These are phyloP conservation scores for Phrynocephalus versicolor DNA, from an alignment of 2,113 vertebrate species.

Conservation along the genomic window DNA sequence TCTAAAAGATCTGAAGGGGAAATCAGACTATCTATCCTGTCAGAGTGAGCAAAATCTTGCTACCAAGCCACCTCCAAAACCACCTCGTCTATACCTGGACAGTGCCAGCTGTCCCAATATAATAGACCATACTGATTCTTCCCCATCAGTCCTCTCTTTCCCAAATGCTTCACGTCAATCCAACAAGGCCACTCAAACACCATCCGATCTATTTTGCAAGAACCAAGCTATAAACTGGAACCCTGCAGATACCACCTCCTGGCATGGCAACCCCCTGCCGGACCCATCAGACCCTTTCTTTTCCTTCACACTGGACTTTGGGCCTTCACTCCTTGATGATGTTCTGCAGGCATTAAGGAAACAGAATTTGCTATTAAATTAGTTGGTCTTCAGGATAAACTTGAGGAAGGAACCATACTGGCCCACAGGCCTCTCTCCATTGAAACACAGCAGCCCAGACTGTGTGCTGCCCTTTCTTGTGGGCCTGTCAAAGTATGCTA, in stretches of 20 bases:
- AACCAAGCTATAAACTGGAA: conserved; percentile 52
- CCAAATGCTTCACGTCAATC: conserved; percentile 35
- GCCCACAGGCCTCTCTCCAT: background rate
- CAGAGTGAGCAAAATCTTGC: conserved; percentile 84
- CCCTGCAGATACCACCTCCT: conserved; percentile 38
- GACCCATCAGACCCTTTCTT: conserved; percentile 75
- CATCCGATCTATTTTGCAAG: conserved; percentile 25
- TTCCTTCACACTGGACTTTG: conserved; percentile 85
- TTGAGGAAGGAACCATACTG: conserved; percentile 16
- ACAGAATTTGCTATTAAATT: conserved; percentile 68
- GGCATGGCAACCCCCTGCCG: conserved; percentile 28
- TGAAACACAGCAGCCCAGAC: background rate
- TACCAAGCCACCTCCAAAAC: conserved; percentile 85
- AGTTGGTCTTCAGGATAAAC: background rate
- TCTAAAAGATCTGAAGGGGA: conserved; percentile 65
- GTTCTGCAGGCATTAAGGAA: conserved; percentile 91
- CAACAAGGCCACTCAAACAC: conserved; percentile 57
- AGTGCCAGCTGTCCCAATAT: conserved; percentile 81
- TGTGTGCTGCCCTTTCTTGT: background rate
- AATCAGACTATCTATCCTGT: conserved; percentile 64
- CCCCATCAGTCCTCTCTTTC: conserved; percentile 64
- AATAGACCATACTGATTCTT: conserved; percentile 63
- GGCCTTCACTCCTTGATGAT: conserved; percentile 91
- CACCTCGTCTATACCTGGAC: conserved; percentile 88
- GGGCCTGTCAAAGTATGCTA: background rate